Evolutionary conservation across 2,797 vertebrate species (phyloP).

Genomic region (Scleropages formosus): DNA sequence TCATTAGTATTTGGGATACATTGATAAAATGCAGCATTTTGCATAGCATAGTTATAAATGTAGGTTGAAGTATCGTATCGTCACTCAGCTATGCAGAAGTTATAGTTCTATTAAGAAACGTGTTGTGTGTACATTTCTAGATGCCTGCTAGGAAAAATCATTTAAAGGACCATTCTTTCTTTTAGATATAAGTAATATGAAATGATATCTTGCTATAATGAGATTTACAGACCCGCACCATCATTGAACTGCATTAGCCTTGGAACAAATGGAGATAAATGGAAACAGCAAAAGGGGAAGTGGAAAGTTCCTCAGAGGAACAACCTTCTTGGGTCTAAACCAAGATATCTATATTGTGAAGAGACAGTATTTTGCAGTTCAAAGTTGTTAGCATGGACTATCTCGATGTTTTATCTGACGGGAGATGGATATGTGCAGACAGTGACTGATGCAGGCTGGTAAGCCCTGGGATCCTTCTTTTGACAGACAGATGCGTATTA

Average conservation of each 20-base stretch:
- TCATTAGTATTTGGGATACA: not conserved
- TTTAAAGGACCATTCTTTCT: not conserved
- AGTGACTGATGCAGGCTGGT: constrained; percentile 34
- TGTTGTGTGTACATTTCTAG: not conserved
- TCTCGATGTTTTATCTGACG: constrained; percentile 31
- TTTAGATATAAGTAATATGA: not conserved
- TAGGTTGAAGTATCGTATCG: too few relatives aligned
- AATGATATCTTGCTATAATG: not conserved
- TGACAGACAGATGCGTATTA: constrained; percentile 24
- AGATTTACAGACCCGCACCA: not conserved
- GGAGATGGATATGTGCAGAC: constrained; percentile 30
- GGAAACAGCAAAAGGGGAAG: not conserved
- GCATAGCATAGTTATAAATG: too few relatives aligned
- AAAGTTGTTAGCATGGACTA: constrained; percentile 1
- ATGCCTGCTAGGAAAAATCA: not conserved
- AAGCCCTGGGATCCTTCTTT: constrained; percentile 15
- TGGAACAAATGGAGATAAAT: not conserved
- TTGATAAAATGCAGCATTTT: too few relatives aligned
- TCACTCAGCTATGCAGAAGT: too few relatives aligned
- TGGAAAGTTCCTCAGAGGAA: not conserved
- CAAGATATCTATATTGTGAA: not conserved
- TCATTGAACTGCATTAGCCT: not conserved
- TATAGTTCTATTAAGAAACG: too few relatives aligned
- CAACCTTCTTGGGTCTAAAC: not conserved
- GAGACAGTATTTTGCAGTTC: constrained; percentile 1